Evolutionary conservation across 1,140 invertebrate genomes (phyloP), one percentile per base, ranked within the genome.

Genomic region (Sweltsa coloradensis): DNA sequence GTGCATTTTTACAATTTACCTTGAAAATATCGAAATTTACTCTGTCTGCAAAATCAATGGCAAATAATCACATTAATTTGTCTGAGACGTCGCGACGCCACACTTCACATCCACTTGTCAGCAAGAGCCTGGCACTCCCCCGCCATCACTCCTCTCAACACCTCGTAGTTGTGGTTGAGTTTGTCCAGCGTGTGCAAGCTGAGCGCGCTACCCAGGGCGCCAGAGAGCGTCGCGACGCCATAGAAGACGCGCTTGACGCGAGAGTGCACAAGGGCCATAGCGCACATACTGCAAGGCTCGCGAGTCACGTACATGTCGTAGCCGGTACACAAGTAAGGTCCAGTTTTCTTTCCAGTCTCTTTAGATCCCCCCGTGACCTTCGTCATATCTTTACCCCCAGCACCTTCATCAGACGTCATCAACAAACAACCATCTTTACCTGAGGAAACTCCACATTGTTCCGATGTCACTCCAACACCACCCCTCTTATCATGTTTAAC

Each of bases 261-360:
- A 22, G 88, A 89, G 66, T 97, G 94, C 1, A 96, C 73, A 37
- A 97, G 64, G 1, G 85, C 92, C 93, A 97, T 97, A 0, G 88
- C 73, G 69, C 94, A 96, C 78, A 97, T 89, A 2, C 87, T 60
- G 66, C 94, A 97, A 0, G 93, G 93, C 60, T 97, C 93, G 46
- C 71, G 71, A 2, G 81, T 76, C 11, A 89, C 59, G 60, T 92
- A 96, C 1, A 87, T 61, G 69, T 91, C 84, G 66, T 89, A 93
- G 7, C 83, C 83, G 0, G 90, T 95, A 64, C 90, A 94, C 5
- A 96, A 66, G 63, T 96, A 97, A 0, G 82, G 78, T 2, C 74
- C 74, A 26, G 37, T 25, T 23, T 13, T 37, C 11, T n/a, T n/a
- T n/a, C n/a, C 18, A 21, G 5, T 46, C 22, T 47, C 26, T 29